Base-by-base conservation (phyloP, 2,888 invertebrate genomes). In the Oscheius onirici region DNA sequence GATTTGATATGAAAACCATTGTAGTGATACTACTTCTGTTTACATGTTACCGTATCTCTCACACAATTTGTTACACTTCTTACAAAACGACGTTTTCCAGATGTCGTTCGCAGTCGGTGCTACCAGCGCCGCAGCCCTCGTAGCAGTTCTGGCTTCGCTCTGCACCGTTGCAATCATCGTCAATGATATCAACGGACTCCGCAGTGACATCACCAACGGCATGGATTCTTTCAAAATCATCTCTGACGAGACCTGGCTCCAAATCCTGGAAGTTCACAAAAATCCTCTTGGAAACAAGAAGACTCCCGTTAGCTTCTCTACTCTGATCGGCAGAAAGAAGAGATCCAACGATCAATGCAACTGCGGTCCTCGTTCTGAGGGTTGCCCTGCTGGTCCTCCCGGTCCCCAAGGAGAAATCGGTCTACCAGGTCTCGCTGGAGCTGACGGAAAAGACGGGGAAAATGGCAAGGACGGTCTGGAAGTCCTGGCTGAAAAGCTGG, bases 361-460 rank as follows among this genome's bases (percentile, higher is more conserved):
- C 44, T 78, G 78, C 57, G 76, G 73, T 8, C 63, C 72, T 24
- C 74, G 69, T 20, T 66, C 73, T 1, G 63, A 66, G 40, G 76
- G 75, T 26, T 79, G 79, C 57, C 82, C 82, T 44, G 76, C 77
- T 43, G 83, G 83, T 57, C 77, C 81, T 26, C 77, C 83, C 26
- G 83, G 83, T 69, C 75, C 76, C 49, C 76, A 75, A 28, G 83
- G 84, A 72, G 60, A 60, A 10, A 63, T 71, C n/a, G 83, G 83
- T 67, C 46, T 63, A 28, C 79, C 79, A 22, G 83, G 83, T 71
- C 52, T 52, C 13, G 75, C 81, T 34, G 83, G 83, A 69, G 72
- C 74, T 43, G 79, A 79, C 67, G 81, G 79, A 65, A 71, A 73
- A 13, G 68, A 75, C 65, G 79, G 79, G 43, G 74, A 67, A 2